phyloP scores from a whole-genome alignment of 2,797 vertebrate genomes.

The Sitta carolinensis region DNA sequence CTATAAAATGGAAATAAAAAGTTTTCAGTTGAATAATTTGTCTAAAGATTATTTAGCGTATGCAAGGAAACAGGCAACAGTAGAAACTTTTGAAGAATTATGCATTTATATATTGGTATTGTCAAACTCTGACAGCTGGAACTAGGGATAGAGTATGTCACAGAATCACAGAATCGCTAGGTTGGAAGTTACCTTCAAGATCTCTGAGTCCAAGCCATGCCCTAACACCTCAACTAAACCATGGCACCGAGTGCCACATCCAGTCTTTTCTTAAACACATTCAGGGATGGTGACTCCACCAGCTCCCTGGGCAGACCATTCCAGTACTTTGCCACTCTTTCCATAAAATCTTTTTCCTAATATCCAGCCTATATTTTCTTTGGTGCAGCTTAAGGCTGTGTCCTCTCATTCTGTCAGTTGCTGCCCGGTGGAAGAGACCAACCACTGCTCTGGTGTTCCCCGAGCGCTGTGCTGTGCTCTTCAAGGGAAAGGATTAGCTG shows the following conservation, averaged over 20 bases:
- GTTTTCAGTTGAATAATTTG: background rate
- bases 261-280: no score
- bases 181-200: background rate
- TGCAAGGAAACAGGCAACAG: background rate
- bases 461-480: background rate
- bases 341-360: background rate
- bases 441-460: background rate
- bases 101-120: background rate
- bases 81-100: background rate
- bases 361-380: background rate
- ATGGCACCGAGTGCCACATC: rapidly evolving
- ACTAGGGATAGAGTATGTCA: background rate
- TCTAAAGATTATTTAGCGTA: background rate
- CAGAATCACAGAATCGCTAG: background rate
- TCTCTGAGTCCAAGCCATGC: background rate
- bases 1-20: background rate
- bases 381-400: rapidly evolving
- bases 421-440: background rate
- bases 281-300: no score
- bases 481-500: background rate
- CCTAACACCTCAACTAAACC: background rate
- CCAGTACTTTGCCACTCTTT: background rate
- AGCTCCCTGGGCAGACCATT: rapidly evolving
- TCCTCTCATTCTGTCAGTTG: rapidly evolving
- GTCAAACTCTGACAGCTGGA: background rate